Conservation (phyloP, 2,888 invertebrate species). For the Hirtodrosophila duncani region DNA sequence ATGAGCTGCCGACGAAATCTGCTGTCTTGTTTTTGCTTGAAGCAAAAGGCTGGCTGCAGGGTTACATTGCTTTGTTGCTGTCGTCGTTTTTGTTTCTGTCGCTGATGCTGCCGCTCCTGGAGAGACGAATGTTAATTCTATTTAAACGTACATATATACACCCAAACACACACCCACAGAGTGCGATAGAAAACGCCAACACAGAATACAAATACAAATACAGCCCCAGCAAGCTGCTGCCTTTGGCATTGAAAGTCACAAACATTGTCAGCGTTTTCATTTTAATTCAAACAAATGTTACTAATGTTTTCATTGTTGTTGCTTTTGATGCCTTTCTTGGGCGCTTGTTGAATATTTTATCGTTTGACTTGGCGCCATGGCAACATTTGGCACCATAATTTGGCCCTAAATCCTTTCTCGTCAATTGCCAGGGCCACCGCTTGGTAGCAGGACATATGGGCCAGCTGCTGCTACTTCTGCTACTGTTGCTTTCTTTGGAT, state of each 20-base stretch:
- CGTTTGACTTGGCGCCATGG: conserved; percentile 65
- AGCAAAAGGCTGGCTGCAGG: conserved; percentile 55
- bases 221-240: conserved; percentile 36
- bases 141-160: conserved; percentile 51
- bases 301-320: conserved; percentile 63
- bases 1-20: conserved; percentile 70
- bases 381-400: conserved; percentile 68
- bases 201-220: background rate
- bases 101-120: conserved; percentile 31
- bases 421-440: conserved; percentile 28
- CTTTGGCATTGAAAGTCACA: conserved; percentile 63
- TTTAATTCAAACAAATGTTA: conserved; percentile 73
- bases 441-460: conserved; percentile 10
- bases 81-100: conserved; percentile 15
- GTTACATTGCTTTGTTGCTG: conserved; percentile 35
- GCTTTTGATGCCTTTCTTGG: conserved; percentile 19
- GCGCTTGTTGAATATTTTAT: conserved; percentile 72
- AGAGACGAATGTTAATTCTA: conserved; percentile 71
- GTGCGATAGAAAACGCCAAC: conserved; percentile 4
- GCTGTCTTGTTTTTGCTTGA: conserved; percentile 60
- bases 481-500: too few species aligned
- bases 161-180: conserved; percentile 18
- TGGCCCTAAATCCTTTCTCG: conserved; percentile 55
- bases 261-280: conserved; percentile 70
- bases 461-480: too few species aligned